Evolutionary conservation across 2,113 vertebrate species (phyloP), one percentile per base, ranked within the genome.

Genomic region (Eolophus roseicapilla): DNA sequence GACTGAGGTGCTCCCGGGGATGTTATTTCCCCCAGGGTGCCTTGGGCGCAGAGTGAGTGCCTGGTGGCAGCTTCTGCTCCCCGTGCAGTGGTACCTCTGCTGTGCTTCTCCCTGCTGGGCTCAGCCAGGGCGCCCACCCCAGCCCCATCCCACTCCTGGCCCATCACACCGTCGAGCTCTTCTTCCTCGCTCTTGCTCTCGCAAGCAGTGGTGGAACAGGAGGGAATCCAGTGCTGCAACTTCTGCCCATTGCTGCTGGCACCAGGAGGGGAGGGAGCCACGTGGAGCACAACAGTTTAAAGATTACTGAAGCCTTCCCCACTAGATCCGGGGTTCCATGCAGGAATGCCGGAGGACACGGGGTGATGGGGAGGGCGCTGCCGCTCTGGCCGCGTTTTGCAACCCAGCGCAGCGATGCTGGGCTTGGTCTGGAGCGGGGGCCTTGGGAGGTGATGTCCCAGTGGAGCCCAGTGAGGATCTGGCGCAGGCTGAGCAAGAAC

Each of bases 261-360:
- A 82, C 62, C 27, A 6, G 77, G 87, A 91, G 64, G n/a, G 91
- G 83, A 83, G 95, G 88, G 77, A 75, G 82, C 65, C 0, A 2
- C 79, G 74, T 77, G 74, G 52, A 79, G 80, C 92, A 65, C 60
- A 96, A 76, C 49, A 82, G 92, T 37, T 92, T 96, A 93, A 93
- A 97, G 96, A 92, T 94, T 88, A 82, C 92, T 92, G 37, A 93
- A 69, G 93, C 46, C 82, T 96, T 92, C 88, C 88, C 88, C 84
- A 57, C 86, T 89, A 76, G 50, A 90, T 93, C 90, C 91, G 75
- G n/a, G 31, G 95, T 94, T 92, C 90, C 76, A 76, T 93, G 85
- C 71, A 70, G 41, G 80, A 90, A 90, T 90, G 93, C 90, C 92
- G 60, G 88, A 60, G 88, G 95, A 11, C 1, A 6, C 10, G 60